A percentile compares a stretch with the other conserved stretches of the same genome.
Evolutionary conservation across 2,797 vertebrate genomes (phyloP).

Genomic region (Orientallactaga sibirica): DNA sequence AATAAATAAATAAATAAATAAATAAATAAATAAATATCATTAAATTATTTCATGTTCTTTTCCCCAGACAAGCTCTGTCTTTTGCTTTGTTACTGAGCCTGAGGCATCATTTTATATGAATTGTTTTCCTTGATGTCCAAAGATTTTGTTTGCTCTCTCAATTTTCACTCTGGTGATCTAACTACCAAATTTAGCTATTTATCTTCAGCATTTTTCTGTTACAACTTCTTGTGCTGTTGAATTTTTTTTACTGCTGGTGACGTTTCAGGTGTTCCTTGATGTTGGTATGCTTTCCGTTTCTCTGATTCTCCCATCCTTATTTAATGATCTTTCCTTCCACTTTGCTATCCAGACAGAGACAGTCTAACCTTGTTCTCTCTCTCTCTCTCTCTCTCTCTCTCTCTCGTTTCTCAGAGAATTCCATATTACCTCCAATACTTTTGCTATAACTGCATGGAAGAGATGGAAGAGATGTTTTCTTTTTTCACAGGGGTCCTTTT

Average conservation of each 20-base stretch:
- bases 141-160: conserved; percentile 6
- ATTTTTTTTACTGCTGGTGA: neutral
- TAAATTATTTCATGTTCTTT: neutral
- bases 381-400: neutral
- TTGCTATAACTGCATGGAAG: neutral
- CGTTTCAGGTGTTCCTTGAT: neutral
- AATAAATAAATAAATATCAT: no score
- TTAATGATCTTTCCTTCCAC: neutral
- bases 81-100: conserved; percentile 17
- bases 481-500: neutral
- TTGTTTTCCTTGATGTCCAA: neutral
- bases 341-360: neutral
- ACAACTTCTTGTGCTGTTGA: neutral
- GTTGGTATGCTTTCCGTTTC: neutral
- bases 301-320: neutral
- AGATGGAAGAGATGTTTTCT: neutral
- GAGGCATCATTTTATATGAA: conserved; percentile 16
- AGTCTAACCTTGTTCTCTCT: neutral
- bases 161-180: neutral
- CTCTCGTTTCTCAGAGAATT: neutral
- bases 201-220: conserved; percentile 8
- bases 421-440: neutral
- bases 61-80: neutral
- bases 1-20: no score
- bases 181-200: neutral